Conservation (phyloP, 2,888 invertebrate genomes). For the Agonum fuliginosum region DNA sequence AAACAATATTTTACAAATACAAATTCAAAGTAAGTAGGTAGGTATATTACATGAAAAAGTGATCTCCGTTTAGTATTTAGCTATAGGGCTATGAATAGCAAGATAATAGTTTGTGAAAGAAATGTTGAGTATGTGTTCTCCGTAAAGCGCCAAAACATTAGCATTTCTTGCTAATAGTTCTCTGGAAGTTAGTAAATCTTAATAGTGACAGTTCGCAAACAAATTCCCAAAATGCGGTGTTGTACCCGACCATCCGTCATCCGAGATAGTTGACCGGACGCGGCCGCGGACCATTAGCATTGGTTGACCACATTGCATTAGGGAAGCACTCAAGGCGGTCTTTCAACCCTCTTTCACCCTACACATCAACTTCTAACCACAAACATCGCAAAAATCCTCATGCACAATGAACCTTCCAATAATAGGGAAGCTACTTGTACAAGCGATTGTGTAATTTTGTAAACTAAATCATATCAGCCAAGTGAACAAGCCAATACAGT, state of each 20-base stretch:
- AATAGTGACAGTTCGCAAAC: conserved; percentile 32
- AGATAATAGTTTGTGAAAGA: too few relatives aligned
- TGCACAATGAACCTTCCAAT: neutral
- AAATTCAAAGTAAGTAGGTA: too few relatives aligned
- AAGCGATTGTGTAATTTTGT: neutral
- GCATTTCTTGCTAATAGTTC: neutral
- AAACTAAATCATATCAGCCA: too few relatives aligned
- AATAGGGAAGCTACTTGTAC: neutral
- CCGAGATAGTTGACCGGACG: conserved; percentile 48
- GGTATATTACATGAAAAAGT: too few relatives aligned
- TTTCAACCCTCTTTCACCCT: conserved; percentile 43
- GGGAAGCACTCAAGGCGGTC: conserved; percentile 41
- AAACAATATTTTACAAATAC: too few relatives aligned
- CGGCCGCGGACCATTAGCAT: conserved; percentile 43
- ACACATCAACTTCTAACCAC: conserved; percentile 5
- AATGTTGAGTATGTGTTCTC: too few relatives aligned
- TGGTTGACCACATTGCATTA: conserved; percentile 52
- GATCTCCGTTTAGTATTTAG: too few relatives aligned
- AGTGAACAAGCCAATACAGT: too few relatives aligned
- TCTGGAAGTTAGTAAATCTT: conserved; percentile 1
- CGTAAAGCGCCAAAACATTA: too few relatives aligned
- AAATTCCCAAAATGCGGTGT: conserved; percentile 6
- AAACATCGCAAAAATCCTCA: conserved; percentile 30
- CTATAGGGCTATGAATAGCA: too few relatives aligned
- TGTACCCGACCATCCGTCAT: conserved; percentile 45